These are phyloP conservation scores for Recurvirostra avosetta DNA, from an alignment of 2,113 vertebrate species.

Conservation along the genomic window DNA sequence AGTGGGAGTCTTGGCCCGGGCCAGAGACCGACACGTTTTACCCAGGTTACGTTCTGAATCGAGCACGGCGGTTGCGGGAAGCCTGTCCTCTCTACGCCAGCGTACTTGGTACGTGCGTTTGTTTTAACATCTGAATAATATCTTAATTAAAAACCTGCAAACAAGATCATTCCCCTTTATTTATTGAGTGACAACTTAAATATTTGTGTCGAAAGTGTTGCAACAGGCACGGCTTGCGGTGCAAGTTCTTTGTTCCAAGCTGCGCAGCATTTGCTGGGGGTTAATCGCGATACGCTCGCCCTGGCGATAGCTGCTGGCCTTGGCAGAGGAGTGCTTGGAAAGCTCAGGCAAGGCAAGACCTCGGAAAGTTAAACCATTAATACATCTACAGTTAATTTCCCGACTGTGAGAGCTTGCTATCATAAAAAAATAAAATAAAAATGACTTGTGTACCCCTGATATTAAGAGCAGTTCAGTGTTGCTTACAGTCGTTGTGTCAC, in stretches of 20 bases:
- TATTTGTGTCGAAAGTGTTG: not conserved
- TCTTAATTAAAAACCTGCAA: not conserved
- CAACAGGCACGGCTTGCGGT: not conserved
- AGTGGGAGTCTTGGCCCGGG: not conserved
- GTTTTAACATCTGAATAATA: not conserved
- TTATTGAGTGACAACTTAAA: not conserved
- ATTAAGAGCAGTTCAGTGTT: not conserved
- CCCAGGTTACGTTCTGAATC: not conserved
- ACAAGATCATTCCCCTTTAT: not conserved
- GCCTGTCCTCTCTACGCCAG: not conserved
- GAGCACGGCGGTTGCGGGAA: not conserved
- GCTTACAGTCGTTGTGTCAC: not conserved
- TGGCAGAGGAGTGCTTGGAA: not conserved
- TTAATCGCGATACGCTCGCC: not conserved
- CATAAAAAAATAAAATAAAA: not conserved
- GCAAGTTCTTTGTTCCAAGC: not conserved
- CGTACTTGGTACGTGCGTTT: not conserved
- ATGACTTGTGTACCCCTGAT: not conserved
- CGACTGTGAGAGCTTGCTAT: rapidly evolving
- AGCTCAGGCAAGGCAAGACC: not conserved
- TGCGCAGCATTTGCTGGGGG: not conserved
- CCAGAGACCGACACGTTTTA: not conserved
- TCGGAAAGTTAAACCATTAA: not conserved
- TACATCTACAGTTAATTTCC: not conserved
- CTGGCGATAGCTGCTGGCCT: not conserved